These are phyloP conservation scores for Alouatta palliata DNA, from an alignment of 2,113 vertebrate species.

Conservation along the genomic window DNA sequence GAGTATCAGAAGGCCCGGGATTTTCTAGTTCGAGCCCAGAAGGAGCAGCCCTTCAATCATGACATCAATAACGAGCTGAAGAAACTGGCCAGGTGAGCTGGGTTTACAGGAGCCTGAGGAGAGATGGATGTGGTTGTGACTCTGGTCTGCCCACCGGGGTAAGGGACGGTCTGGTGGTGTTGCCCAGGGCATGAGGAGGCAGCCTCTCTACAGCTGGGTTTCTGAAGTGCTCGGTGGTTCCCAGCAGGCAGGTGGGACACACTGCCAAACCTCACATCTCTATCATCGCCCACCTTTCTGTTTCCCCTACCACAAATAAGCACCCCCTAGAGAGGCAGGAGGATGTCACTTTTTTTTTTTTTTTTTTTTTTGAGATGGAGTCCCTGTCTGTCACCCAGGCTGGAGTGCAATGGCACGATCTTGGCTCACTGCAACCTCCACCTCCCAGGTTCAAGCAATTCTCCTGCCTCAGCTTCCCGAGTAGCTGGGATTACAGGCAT, in stretches of 20 bases:
- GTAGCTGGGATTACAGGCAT: no score
- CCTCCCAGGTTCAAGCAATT: not conserved
- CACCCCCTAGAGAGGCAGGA: not conserved
- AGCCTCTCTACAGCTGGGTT: not conserved
- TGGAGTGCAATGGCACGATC: not conserved
- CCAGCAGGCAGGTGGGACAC: not conserved
- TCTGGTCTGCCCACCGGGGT: not conserved
- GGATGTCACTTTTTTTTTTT: no score
- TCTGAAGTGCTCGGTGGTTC: not conserved
- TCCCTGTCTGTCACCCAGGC: not conserved
- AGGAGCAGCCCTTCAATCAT: conserved; percentile 88
- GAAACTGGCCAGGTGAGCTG: conserved; percentile 88
- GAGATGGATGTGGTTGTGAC: not conserved
- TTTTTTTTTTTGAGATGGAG: no score
- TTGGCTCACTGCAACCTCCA: not conserved
- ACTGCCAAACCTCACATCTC: not conserved
- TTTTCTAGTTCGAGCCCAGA: conserved; percentile 90
- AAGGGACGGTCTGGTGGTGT: rapidly evolving
- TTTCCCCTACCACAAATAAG: not conserved
- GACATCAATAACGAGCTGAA: conserved; percentile 93
- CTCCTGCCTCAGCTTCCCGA: not conserved
- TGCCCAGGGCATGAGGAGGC: not conserved
- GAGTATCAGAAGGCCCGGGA: conserved; percentile 90
- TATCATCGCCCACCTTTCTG: not conserved
- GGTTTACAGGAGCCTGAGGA: not conserved